Evolutionary conservation across 2,888 invertebrate genomes (phyloP).

Genomic region (Sesamia inferens): DNA sequence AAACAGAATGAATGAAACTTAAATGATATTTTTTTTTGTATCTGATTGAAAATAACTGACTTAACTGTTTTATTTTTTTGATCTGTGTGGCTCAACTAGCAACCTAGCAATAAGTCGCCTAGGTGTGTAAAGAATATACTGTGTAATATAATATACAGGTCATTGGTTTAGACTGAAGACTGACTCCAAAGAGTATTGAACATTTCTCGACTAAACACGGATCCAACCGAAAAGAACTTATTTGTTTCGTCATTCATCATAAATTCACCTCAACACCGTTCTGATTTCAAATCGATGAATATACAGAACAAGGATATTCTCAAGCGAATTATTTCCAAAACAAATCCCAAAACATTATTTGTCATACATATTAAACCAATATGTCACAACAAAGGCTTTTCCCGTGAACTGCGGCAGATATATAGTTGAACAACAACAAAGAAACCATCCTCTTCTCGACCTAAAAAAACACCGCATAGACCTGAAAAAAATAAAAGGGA

Average conservation of each 20-base stretch:
- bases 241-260: conserved; percentile 1
- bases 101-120: too few relatives aligned
- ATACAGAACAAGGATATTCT: background rate
- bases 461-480: conserved; percentile 9
- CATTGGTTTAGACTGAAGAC: background rate
- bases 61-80: background rate
- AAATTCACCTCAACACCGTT: background rate
- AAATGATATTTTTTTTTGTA: too few relatives aligned
- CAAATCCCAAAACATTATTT: conserved; percentile 10
- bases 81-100: background rate
- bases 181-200: background rate
- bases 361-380: conserved; percentile 2
- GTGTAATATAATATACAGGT: too few relatives aligned
- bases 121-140: too few relatives aligned
- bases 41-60: background rate
- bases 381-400: conserved; percentile 5
- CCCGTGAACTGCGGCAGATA: background rate
- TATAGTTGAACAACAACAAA: conserved; percentile 14
- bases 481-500: conserved; percentile 27
- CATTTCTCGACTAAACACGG: too few relatives aligned
- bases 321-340: background rate
- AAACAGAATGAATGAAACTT: too few relatives aligned
- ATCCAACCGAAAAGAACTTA: background rate
- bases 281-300: conserved; percentile 2
- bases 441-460: conserved; percentile 1